phyloP scores from a whole-genome alignment of 2,113 vertebrate genomes.

The Phycodurus eques region DNA sequence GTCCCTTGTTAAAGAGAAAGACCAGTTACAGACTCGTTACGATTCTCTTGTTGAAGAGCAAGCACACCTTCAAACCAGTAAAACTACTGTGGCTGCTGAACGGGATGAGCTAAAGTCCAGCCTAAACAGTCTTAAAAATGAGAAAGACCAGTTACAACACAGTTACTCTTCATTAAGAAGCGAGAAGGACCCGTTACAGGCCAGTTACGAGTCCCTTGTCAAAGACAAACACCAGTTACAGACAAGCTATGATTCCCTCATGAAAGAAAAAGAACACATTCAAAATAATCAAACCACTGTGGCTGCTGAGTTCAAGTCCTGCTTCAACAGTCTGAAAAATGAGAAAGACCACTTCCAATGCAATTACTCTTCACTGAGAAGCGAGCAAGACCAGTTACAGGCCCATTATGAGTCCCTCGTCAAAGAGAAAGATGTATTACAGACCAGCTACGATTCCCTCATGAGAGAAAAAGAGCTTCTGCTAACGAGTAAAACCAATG shows the following conservation, averaged over 20 bases:
- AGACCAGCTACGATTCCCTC: slow-evolving; percentile 1
- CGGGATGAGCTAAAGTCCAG: slow-evolving; percentile 8
- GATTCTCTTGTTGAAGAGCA: neutral
- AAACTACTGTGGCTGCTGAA: neutral
- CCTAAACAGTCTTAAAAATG: neutral
- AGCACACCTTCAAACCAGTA: neutral
- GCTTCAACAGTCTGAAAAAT: neutral
- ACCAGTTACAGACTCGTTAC: neutral
- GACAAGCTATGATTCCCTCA: neutral
- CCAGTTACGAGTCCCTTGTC: slow-evolving; percentile 4
- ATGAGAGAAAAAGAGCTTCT: neutral
- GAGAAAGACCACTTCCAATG: neutral
- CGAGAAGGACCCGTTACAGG: neutral
- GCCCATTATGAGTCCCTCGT: neutral
- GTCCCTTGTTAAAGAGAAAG: neutral
- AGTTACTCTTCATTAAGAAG: neutral
- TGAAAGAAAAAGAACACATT: neutral
- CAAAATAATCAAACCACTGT: neutral
- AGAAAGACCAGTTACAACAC: neutral
- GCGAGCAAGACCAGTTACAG: slow-evolving; percentile 12
- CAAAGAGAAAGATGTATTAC: neutral
- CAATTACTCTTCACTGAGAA: slow-evolving; percentile 4
- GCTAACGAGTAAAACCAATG: neutral
- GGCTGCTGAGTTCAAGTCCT: slow-evolving; percentile 6
- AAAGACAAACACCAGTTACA: neutral